Conservation (phyloP, 2,797 vertebrate species). For the Selene dorsalis region DNA sequence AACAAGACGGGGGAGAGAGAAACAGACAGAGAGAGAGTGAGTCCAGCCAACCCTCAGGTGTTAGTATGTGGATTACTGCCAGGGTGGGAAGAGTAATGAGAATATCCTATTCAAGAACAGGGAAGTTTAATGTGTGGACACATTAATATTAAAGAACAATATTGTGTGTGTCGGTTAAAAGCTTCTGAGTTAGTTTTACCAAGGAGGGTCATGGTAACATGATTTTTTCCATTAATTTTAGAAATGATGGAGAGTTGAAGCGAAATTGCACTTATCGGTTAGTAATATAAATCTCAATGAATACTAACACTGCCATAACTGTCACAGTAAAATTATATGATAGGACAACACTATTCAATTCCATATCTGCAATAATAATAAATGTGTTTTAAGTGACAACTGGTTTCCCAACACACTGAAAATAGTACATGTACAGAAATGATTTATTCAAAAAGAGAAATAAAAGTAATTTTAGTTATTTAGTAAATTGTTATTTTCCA, state of each 20-base stretch:
- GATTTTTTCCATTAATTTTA: not conserved
- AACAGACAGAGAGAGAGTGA: not conserved
- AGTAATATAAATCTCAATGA: not conserved
- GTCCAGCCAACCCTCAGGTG: conserved; percentile 14
- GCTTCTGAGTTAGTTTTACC: not conserved
- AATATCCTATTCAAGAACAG: not conserved
- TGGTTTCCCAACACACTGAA: too few relatives aligned
- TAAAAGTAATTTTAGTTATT: not conserved
- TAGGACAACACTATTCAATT: too few relatives aligned
- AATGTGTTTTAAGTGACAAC: too few relatives aligned
- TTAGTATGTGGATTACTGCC: conserved; percentile 15
- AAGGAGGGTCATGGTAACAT: not conserved
- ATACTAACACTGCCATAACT: too few relatives aligned
- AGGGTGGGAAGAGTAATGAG: not conserved
- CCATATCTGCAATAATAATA: too few relatives aligned
- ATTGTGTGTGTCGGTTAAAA: not conserved
- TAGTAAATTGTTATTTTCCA: not conserved
- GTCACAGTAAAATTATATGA: too few relatives aligned
- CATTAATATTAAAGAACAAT: not conserved
- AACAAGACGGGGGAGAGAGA: conserved; percentile 18
- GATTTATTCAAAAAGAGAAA: not conserved
- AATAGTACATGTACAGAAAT: not conserved
- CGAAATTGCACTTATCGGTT: not conserved
- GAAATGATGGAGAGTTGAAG: not conserved
- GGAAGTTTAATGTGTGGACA: not conserved